phyloP scores from a whole-genome alignment of 2,113 vertebrate genomes.

The Sander lucioperca region DNA sequence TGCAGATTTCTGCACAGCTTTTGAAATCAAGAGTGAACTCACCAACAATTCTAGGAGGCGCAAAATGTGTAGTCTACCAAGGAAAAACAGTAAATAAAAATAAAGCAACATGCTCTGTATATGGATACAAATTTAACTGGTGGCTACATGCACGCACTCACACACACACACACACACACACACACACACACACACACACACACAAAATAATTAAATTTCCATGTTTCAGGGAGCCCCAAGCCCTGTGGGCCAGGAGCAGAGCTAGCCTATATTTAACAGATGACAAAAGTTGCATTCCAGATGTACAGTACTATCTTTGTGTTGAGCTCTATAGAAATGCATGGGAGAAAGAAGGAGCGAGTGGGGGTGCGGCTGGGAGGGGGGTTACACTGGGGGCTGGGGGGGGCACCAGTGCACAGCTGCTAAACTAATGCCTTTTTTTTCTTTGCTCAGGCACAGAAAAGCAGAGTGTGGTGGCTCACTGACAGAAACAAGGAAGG shows the following conservation, averaged over 20 bases:
- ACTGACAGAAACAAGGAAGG: constrained; percentile 49
- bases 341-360: constrained; percentile 67
- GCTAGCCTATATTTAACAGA: constrained; percentile 83
- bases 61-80: constrained; percentile 12
- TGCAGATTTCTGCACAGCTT: not conserved
- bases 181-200: constrained; percentile 12
- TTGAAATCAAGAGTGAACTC: constrained; percentile 27
- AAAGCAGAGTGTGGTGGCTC: constrained; percentile 60
- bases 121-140: constrained; percentile 36
- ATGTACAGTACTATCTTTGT: constrained; percentile 87
- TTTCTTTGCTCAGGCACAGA: constrained; percentile 57
- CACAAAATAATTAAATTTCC: constrained; percentile 78
- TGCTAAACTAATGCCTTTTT: constrained; percentile 81
- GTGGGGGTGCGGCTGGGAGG: constrained; percentile 14
- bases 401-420: constrained; percentile 80
- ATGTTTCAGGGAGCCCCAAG: constrained; percentile 76
- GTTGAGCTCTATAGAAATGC: constrained; percentile 83
- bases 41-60: not conserved
- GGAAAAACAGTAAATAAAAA: constrained; percentile 34
- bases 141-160: constrained; percentile 21
- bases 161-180: constrained; percentile 16
- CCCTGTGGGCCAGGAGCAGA: constrained; percentile 66
- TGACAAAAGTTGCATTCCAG: constrained; percentile 87
- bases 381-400: constrained; percentile 54
- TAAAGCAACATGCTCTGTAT: constrained; percentile 16